A percentile compares a stretch with the other conserved stretches of the same genome.
Evolutionary conservation across 2,797 vertebrate genomes (phyloP).

Genomic region (Centroberyx gerrardi): DNA sequence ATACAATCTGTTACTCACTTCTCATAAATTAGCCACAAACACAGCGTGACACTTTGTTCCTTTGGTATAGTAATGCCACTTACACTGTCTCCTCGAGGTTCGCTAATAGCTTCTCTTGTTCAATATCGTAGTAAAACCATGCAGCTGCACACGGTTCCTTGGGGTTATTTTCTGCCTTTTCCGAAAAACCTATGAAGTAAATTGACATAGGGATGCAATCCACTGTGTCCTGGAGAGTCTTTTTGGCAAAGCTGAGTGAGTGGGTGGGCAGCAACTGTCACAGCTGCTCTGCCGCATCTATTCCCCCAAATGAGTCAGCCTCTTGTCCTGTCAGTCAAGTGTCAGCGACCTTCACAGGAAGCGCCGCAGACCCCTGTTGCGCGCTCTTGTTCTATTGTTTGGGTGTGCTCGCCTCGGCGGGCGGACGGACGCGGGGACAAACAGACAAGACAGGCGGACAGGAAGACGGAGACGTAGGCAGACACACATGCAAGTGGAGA

Average conservation of each 20-base stretch:
- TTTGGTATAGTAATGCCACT: constrained; percentile 5
- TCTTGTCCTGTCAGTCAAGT: constrained; percentile 75
- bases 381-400: constrained; percentile 55
- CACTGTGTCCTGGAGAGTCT: constrained; percentile 54
- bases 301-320: constrained; percentile 59
- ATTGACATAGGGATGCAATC: constrained; percentile 62
- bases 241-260: constrained; percentile 60
- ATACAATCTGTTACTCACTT: constrained; percentile 46
- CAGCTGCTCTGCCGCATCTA: constrained; percentile 58
- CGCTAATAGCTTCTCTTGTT: constrained; percentile 3
- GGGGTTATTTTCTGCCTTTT: constrained; percentile 51
- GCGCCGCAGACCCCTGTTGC: constrained; percentile 51
- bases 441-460: constrained; percentile 51
- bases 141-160: constrained; percentile 3
- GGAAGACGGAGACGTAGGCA: constrained; percentile 51
- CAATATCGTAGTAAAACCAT: constrained; percentile 14
- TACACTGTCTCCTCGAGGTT: constrained; percentile 4
- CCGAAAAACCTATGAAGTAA: constrained; percentile 41
- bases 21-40: constrained; percentile 29
- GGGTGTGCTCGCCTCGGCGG: constrained; percentile 73
- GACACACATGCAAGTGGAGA: constrained; percentile 52
- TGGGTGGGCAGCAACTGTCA: constrained; percentile 76
- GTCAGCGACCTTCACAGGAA: constrained; percentile 66
- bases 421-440: constrained; percentile 56
- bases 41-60: constrained; percentile 24